Evolutionary conservation across 2,113 vertebrate species (phyloP), one percentile per base, ranked within the genome.

Genomic region (Erythrolamprus reginae): DNA sequence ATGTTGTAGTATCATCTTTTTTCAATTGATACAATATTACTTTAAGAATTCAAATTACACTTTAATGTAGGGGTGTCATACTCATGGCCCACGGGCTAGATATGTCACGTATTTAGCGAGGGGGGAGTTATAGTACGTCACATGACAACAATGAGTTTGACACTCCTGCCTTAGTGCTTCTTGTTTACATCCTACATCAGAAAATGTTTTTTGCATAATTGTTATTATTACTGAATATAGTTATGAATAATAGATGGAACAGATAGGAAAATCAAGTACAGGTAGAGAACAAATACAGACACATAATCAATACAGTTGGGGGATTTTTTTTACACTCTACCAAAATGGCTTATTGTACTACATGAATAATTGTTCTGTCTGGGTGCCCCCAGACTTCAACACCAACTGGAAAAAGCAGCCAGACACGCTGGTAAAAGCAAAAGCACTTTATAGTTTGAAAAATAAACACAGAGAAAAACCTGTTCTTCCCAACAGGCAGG

Each of bases 1-100:
- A 91, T 82, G 4, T 92, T 91, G 83, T 93, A 88, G 92, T 93
- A 92, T 82, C 6, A 88, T 51, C n/a, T 95, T 61, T 94, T 95
- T 94, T 84, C 89, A 95, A 65, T 87, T 93, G 90, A 94, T 1
- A 77, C n/a, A 94, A 55, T 48, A 21, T 83, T 90, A 89, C 90
- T 95, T 90, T 83, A 94, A 89, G 89, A 93, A 84, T 95, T 95
- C 92, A 94, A 77, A 38, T 77, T 38, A 38, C 38, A 77, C 65
- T 77, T 77, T 38, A 70, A 6, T 70, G 15, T 1, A 56, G 23
- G 8, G 55, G 23, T 3, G 23, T 56, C 55, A 56, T 24, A 56
- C 23, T 56, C 23, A 1, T 3, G 8, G 23, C 8, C 8, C 2
- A 56, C 23, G 0, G 2, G 8, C 23, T 3, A 26, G 55, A 26